Evolutionary conservation across 2,113 vertebrate genomes (phyloP), one percentile per base, ranked within the genome.

Genomic region (Neolamprologus ventralis): DNA sequence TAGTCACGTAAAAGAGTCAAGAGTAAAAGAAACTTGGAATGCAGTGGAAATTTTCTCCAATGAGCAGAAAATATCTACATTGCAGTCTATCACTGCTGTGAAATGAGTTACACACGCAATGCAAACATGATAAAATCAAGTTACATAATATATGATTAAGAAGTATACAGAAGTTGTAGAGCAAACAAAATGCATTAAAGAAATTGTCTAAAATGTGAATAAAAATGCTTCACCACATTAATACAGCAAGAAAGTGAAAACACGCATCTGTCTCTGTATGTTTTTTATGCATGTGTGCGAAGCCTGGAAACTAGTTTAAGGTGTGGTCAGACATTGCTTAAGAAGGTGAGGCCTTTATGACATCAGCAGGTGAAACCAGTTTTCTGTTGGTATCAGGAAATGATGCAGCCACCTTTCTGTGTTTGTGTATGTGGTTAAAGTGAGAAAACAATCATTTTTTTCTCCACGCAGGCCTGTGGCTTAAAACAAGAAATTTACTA

Each of bases 321-420:
- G 94, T 93, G 94, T 91, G 91, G 33, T 86, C 7, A 65, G 40
- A 31, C 19, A 49, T 94, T 94, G 91, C 85, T 87, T 21, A 91
- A 89, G 54, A 86, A 91, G 89, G 90, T 75, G 82, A 91, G 91
- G 91, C 85, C 47, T 78, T 80, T n/a, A 83, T 93, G 94, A 95
- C 91, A 92, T 95, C 87, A 93, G 88, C 93, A 94, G 90, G 94
- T 94, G 92, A 93, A 96, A 96, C 94, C 88, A 81, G 94, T 93
- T 94, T 93, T 89, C 81, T 40, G 88, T 92, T 90, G 73, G 82
- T 88, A 86, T 68, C 87, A 91, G 94, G 93, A 94, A 95, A 85
- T 94, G 87, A 93, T 94, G 91, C 87, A 83, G 87, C 60, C 51
- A 33, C 23, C 40, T 19, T 17, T 33, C 80, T 55, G 79, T 86